Base-by-base conservation (phyloP, 35 echinoderm and acorn worm species). In the Apostichopus parvimensis region DNA sequence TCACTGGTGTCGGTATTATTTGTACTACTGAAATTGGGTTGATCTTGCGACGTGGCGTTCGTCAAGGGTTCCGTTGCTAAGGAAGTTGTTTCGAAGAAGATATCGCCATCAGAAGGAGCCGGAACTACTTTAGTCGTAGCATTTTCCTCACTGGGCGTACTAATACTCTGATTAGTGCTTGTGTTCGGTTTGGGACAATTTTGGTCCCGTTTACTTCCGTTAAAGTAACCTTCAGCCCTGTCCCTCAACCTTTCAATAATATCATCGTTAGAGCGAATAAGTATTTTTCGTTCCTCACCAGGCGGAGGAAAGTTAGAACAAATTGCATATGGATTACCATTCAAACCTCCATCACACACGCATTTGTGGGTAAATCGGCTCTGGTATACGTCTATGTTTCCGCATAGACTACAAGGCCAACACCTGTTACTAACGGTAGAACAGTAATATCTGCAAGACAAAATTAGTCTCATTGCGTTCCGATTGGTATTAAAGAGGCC, bases 391-490 rank as follows among this genome's bases (percentile, higher is more conserved):
- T 82, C 79, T 3, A 56, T 56, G 45, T 56, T 18, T 4, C 79
- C 79, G 54, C 79, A 82, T 82, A 24, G 45, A 53, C 54, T 34
- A 54, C 79, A 82, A 14, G 79, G 24, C 79, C 79, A 82, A 56
- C 79, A 82, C 52, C 79, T 56, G 28, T 55, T 9, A 8, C 26
- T 54, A 82, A 56, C 55, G 8, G 79, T 82, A 18, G 79, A 82
- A 55, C 79, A 82, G 79, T 82, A 82, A 56, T 54, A 53, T 15
- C 79, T 82, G 8, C 7, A 45, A 52, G 45, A 80, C 34, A 45
- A 45, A 45, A 45, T 45, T 45, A 45, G 34, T 45, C 34, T 45
- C 34, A 45, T 45, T 45, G 34, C 34, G 34, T 45, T 45, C 34
- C 3, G 34, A 45, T 45, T 45, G 34, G 34, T 45, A 45, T 45